phyloP scores from a whole-genome alignment of 2,888 invertebrate species.

The Agrotis segetum region DNA sequence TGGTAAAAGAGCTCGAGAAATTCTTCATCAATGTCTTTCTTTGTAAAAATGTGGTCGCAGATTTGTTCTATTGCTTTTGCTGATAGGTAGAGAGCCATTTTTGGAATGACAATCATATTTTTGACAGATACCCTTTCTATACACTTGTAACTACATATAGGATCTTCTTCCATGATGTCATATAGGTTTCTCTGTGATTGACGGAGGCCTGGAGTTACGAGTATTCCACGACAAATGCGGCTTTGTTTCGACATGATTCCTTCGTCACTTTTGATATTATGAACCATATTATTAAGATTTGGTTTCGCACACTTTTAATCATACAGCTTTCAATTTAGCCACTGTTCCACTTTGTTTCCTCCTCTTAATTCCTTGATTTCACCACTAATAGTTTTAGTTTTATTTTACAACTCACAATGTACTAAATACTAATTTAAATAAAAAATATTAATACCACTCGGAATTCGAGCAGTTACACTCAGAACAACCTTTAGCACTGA shows the following conservation, averaged over 20 bases:
- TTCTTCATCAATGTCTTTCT: constrained; percentile 8
- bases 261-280: constrained; percentile 29
- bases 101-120: constrained; percentile 9
- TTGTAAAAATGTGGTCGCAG: constrained; percentile 33
- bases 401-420: neutral
- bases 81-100: constrained; percentile 36
- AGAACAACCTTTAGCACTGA: neutral
- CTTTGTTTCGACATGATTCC: constrained; percentile 5
- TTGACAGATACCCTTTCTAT: constrained; percentile 31
- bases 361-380: neutral
- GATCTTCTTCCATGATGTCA: constrained; percentile 45
- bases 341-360: neutral
- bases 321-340: neutral
- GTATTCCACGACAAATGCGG: neutral
- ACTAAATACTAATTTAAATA: neutral
- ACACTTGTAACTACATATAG: constrained; percentile 21
- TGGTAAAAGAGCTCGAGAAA: constrained; percentile 41
- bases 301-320: neutral
- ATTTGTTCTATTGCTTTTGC: constrained; percentile 32
- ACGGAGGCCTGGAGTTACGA: neutral
- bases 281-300: constrained; percentile 4
- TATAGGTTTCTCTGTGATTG: constrained; percentile 21
- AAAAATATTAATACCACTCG: no score
- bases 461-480: neutral
- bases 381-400: neutral